phyloP scores from a whole-genome alignment of 2,797 vertebrate species.

The Prionace glauca region DNA sequence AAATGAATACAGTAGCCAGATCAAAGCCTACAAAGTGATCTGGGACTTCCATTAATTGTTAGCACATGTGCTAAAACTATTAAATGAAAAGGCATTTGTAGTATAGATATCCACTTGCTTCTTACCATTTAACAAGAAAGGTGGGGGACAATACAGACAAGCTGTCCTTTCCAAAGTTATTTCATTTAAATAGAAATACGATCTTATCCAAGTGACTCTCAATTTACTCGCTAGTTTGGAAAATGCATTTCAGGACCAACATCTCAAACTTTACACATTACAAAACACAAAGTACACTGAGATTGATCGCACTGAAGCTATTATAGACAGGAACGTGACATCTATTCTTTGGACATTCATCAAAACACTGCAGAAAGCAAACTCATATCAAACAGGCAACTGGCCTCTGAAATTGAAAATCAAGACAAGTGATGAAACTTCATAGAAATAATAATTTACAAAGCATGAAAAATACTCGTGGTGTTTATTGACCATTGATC shows the following conservation, averaged over 20 bases:
- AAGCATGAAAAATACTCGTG: background rate
- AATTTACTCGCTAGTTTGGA: background rate
- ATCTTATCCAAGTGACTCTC: background rate
- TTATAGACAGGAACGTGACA: background rate
- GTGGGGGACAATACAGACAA: background rate
- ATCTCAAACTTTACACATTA: background rate
- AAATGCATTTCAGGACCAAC: background rate
- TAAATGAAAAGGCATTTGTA: conserved; percentile 42
- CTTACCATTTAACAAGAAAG: background rate
- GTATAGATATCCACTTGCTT: conserved; percentile 37
- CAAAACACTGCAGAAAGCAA: background rate
- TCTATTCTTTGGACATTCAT: background rate
- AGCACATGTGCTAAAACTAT: conserved; percentile 48
- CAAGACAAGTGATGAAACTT: background rate
- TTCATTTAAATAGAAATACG: background rate
- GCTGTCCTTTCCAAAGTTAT: background rate
- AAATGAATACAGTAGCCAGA: conserved; percentile 49
- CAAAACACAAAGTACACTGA: background rate
- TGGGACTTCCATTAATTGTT: conserved; percentile 47
- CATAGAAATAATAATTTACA: background rate
- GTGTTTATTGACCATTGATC: background rate
- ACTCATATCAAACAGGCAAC: background rate
- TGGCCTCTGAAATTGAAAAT: background rate
- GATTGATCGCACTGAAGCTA: background rate
- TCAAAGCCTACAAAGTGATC: conserved; percentile 46